phyloP scores from a whole-genome alignment of 2,888 invertebrate genomes.

The Periphyllus acericola region DNA sequence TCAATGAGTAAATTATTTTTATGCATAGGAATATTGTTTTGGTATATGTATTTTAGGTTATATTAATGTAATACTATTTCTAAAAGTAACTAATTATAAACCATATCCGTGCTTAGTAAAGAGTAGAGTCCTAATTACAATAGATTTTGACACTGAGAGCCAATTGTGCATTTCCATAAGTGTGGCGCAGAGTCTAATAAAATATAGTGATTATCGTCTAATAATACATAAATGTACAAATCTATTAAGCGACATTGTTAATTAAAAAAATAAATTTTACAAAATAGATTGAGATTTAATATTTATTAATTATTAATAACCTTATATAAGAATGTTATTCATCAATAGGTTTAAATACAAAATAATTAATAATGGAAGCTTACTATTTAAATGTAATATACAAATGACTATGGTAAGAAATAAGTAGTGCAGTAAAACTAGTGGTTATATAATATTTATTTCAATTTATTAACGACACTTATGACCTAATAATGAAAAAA shows the following conservation, averaged over 20 bases:
- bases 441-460: neutral
- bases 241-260: conserved; percentile 9
- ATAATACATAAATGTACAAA: neutral
- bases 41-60: no score
- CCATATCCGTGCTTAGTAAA: neutral
- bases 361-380: neutral
- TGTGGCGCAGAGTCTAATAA: neutral
- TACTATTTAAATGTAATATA: conserved; percentile 8
- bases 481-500: conserved; percentile 6
- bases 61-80: no score
- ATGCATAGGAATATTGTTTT: no score
- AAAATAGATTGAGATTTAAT: conserved; percentile 1
- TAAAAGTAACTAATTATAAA: no score
- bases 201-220: neutral
- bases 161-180: neutral
- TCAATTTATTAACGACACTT: conserved; percentile 28
- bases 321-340: conserved; percentile 9
- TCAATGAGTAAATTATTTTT: no score
- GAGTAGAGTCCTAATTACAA: neutral
- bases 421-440: neutral
- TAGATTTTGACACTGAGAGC: neutral
- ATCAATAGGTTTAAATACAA: neutral
- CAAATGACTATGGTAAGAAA: neutral
- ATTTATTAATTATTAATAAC: conserved; percentile 16
- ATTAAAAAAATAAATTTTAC: conserved; percentile 6